Evolutionary conservation across 2,888 invertebrate species (phyloP), one percentile per base, ranked within the genome.

Genomic region (Eupeodes luniger): DNA sequence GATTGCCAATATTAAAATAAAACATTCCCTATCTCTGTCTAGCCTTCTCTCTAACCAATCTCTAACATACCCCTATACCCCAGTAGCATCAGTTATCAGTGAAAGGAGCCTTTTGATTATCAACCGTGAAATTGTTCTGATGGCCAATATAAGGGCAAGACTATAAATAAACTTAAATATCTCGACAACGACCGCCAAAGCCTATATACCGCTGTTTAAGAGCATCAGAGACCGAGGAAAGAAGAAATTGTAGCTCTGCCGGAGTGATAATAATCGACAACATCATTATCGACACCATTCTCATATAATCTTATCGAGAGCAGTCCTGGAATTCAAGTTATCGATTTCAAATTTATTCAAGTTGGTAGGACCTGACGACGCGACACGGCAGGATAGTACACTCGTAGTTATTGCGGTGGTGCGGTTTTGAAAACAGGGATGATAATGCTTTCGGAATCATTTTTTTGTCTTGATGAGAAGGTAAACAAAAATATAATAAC

Each of bases 121-220:
- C 81, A 84, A 77, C 88, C 88, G 88, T 88, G 88, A 88, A 88
- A 88, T 88, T 88, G 80, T 88, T 81, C 84, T 88, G 88, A 88
- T 88, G 84, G 88, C 84, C 84, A 81, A 88, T 88, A 84, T 85
- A 85, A 88, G 84, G 88, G 81, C 88, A 88, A 74, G 81, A 75
- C 84, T 75, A 88, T 84, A 88, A 88, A 88, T 88, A 88, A 82
- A 81, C 80, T 80, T 84, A 67, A 51, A 78, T 70, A 69, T 74
- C 82, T 87, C 69, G 61, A 49, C 14, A 74, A 78, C 76, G 34
- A 55, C 44, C 44, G 49, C 2, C 7, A 10, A 27, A 27, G 27
- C 27, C 27, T 27, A 27, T 27, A 27, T 27, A 27, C 27, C 27
- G 27, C 27, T 27, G 27, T 27, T 27, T 27, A 27, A 27, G 27